Conservation (phyloP, 2,797 vertebrate genomes). For the Eurystomus glaucurus region DNA sequence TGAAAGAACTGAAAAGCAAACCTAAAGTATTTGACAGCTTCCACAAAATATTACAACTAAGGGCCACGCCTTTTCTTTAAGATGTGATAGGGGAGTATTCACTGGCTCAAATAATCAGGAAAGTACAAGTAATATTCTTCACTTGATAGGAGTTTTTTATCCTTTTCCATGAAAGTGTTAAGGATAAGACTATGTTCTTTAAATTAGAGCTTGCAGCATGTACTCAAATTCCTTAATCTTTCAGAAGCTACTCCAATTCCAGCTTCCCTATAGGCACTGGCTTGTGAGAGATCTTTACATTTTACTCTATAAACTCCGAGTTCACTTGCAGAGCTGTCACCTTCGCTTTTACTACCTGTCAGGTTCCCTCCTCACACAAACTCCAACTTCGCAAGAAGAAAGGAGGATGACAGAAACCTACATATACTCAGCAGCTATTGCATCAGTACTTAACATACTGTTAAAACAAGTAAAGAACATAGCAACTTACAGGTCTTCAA, state of each 20-base stretch:
- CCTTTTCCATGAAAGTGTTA: neutral
- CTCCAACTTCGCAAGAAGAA: neutral
- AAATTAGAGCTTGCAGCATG: neutral
- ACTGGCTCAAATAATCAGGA: neutral
- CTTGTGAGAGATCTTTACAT: neutral
- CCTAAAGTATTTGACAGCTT: neutral
- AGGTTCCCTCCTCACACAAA: neutral
- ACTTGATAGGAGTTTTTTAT: neutral
- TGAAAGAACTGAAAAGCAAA: neutral
- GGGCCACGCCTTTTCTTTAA: neutral
- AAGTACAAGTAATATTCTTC: neutral
- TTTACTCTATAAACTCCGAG: slow-evolving; percentile 6
- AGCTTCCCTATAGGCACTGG: neutral
- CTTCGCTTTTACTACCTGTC: neutral
- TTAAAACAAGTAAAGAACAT: neutral
- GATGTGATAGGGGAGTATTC: neutral
- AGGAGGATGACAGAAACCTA: neutral
- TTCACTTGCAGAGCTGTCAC: neutral
- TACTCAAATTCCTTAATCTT: slow-evolving; percentile 5
- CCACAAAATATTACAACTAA: neutral
- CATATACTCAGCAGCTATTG: neutral
- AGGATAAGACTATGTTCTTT: neutral
- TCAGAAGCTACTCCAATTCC: slow-evolving; percentile 32
- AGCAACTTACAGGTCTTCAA: neutral
- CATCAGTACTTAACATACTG: neutral